Base-by-base conservation (phyloP, 2,113 vertebrate genomes). In the Cinclus mexicanus region DNA sequence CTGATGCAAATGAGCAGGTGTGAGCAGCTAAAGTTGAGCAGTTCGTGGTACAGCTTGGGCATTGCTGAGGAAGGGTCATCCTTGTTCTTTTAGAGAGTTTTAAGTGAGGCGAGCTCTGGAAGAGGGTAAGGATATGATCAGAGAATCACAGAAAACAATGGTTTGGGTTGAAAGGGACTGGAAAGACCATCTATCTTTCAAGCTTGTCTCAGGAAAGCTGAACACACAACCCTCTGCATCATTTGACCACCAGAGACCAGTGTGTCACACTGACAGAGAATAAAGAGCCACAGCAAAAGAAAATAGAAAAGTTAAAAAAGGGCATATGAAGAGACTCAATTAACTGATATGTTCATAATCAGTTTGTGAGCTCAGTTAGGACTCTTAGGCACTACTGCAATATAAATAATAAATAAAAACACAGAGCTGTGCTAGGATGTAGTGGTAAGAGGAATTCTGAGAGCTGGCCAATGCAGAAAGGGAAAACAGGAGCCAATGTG, bases 341-440 rank as follows among this genome's bases (percentile, higher is more conserved):
- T 63, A 90, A 70, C 0, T 24, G 69, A 68, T 0, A 63, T 41
- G 59, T 44, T 53, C 26, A 4, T 56, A 81, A 91, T 50, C 53
- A 24, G 84, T 44, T 91, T 42, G 24, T 47, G 84, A 92, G 86
- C 96, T 92, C 92, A 79, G 86, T 8, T 67, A 79, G 93, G 87
- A 87, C 77, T 93, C 74, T 65, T 4, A 78, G 92, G 86, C 72
- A 26, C 72, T 96, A 89, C 80, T 83, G 91, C 87, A 68, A 74
- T 76, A 84, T 57, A 94, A 96, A 89, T 94, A 96, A 94, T 72
- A 91, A 95, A 95, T 87, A 92, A 91, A 95, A 97, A 89, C 83
- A 93, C 53, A 82, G 92, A 93, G 77, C 0, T 0, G 81, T 81
- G 86, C 78, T 94, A 92, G 92, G 94, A 81, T 55, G 84, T 68